Percentiles rank a stretch among this genome's conserved stretches.
phyloP scores from a whole-genome alignment of 64 coral and sea anemone species.

The Pachyseris speciosa region DNA sequence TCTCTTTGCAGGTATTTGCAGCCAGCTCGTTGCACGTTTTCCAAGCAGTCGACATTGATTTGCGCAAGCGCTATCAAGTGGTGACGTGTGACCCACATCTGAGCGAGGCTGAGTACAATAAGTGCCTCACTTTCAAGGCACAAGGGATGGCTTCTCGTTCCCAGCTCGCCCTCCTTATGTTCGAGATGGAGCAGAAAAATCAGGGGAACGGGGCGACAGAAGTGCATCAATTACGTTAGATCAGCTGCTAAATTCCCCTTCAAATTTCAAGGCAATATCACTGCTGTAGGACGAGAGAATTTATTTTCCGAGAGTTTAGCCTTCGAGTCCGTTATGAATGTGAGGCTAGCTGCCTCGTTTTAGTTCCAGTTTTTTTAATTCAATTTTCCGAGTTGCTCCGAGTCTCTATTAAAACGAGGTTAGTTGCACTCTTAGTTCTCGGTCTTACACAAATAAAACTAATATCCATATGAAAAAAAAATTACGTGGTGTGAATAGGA shows the following conservation, averaged over 20 bases:
- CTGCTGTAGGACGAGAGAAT: neutral
- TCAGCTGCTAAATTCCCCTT: neutral
- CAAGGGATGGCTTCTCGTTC: slow-evolving; percentile 86
- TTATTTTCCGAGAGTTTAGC: too few species aligned
- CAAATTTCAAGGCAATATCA: neutral
- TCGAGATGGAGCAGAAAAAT: slow-evolving; percentile 76
- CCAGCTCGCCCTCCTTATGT: slow-evolving; percentile 86
- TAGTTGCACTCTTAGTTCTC: too few species aligned
- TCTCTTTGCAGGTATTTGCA: slow-evolving; percentile 47
- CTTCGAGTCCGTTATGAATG: too few species aligned
- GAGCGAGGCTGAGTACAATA: slow-evolving; percentile 43
- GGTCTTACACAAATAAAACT: too few species aligned
- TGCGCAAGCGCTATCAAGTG: slow-evolving; percentile 63
- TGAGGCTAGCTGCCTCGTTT: too few species aligned
- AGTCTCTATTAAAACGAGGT: too few species aligned
- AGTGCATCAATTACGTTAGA: slow-evolving; percentile 10
- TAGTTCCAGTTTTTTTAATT: too few species aligned
- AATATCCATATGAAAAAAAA: too few species aligned
- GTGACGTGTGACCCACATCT: slow-evolving; percentile 40
- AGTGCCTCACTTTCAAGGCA: slow-evolving; percentile 71
- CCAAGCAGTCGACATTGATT: slow-evolving; percentile 89
- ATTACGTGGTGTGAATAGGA: too few species aligned
- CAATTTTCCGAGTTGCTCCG: too few species aligned
- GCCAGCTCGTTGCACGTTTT: slow-evolving; percentile 73
- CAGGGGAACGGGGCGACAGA: slow-evolving; percentile 22